Conservation (phyloP, 2,797 vertebrate species). For the Holocentrus rufus region DNA sequence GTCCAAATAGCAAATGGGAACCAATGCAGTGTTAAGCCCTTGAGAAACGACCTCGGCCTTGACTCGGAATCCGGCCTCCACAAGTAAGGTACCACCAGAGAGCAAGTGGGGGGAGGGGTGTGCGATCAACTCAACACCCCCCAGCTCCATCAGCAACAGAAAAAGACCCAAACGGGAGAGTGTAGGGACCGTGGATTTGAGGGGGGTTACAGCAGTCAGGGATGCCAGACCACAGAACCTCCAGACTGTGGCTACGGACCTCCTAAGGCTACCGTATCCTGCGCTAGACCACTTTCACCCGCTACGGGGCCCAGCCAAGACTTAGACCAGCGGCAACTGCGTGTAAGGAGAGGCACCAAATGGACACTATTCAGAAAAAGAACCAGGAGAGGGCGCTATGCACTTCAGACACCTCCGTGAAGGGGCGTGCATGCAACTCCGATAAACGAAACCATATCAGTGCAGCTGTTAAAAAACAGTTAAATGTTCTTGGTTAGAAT, state of each 20-base stretch:
- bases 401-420: slow-evolving; percentile 79
- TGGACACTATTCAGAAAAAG: slow-evolving; percentile 94
- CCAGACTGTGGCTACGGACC: slow-evolving; percentile 86
- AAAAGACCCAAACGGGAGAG: slow-evolving; percentile 86
- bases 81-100: slow-evolving; percentile 89
- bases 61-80: slow-evolving; percentile 87
- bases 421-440: slow-evolving; percentile 84
- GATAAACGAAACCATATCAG: slow-evolving; percentile 87
- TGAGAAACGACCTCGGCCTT: slow-evolving; percentile 87
- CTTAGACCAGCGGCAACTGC: slow-evolving; percentile 95
- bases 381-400: slow-evolving; percentile 89
- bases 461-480: slow-evolving; percentile 86
- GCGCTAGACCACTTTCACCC: slow-evolving; percentile 94
- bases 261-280: slow-evolving; percentile 95
- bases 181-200: slow-evolving; percentile 82
- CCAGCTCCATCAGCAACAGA: slow-evolving; percentile 87
- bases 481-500: slow-evolving; percentile 84
- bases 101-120: slow-evolving; percentile 82
- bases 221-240: slow-evolving; percentile 87
- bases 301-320: slow-evolving; percentile 90
- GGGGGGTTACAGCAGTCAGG: slow-evolving; percentile 81
- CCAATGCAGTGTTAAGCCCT: slow-evolving; percentile 92
- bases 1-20: slow-evolving; percentile 97
- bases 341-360: slow-evolving; percentile 96
- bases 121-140: slow-evolving; percentile 81